Percentiles rank a stretch among this genome's conserved stretches.
These are phyloP conservation scores for Gila orcuttii DNA, from an alignment of 2,113 vertebrate species.

Conservation along the genomic window DNA sequence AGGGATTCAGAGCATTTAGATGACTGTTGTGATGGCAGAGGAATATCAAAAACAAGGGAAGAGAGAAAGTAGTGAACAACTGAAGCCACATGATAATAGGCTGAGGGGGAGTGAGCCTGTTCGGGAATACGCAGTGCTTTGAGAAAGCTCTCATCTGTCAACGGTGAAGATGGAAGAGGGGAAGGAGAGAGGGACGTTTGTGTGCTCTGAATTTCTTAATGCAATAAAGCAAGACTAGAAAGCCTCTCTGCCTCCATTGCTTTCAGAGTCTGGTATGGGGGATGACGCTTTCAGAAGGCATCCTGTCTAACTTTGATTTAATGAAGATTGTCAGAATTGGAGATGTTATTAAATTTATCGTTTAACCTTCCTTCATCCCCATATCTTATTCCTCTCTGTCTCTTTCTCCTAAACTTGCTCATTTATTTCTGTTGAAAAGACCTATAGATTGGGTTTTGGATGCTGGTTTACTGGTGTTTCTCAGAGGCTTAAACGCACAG, in stretches of 20 bases:
- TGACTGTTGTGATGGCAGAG: constrained; percentile 38
- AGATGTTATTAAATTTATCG: not conserved
- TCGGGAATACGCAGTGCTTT: constrained; percentile 27
- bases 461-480: not conserved
- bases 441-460: not conserved
- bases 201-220: constrained; percentile 40
- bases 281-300: not conserved
- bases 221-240: constrained; percentile 45
- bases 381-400: not conserved
- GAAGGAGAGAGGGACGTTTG: not conserved
- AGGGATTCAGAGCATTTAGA: constrained; percentile 35
- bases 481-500: not conserved
- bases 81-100: constrained; percentile 34
- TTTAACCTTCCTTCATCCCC: not conserved
- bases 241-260: constrained; percentile 31
- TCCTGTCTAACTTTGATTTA: constrained; percentile 27
- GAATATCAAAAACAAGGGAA: constrained; percentile 24
- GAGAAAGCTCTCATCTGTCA: constrained; percentile 36
- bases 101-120: constrained; percentile 23
- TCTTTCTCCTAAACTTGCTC: not conserved
- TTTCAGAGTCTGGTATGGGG: constrained; percentile 3
- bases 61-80: constrained; percentile 1
- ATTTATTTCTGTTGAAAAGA: not conserved
- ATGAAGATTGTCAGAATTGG: constrained; percentile 29
- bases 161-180: constrained; percentile 17